A percentile compares a stretch with the other conserved stretches of the same genome.
These are phyloP conservation scores for Anarrhichthys ocellatus DNA, from an alignment of 2,113 vertebrate species.

Conservation along the genomic window DNA sequence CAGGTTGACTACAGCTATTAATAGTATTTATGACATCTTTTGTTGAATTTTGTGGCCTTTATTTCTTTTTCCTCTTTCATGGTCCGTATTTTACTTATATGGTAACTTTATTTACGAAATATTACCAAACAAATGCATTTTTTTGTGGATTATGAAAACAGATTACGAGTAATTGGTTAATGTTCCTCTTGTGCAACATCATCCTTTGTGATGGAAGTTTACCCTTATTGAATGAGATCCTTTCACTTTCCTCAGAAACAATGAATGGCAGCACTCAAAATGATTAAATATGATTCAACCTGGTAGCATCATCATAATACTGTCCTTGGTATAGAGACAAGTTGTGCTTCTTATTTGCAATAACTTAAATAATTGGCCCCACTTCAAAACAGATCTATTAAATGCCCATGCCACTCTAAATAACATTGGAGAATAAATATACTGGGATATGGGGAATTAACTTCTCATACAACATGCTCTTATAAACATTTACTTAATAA, in stretches of 20 bases:
- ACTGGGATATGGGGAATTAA: constrained; percentile 51
- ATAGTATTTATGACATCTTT: not conserved
- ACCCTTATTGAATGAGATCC: not conserved
- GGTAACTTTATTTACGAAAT: not conserved
- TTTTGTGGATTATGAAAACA: not conserved
- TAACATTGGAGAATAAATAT: constrained; percentile 67
- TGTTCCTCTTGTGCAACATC: constrained; percentile 1
- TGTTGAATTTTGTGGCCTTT: not conserved
- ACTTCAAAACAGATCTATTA: constrained; percentile 49
- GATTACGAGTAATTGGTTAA: not conserved
- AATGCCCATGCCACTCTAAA: constrained; percentile 68
- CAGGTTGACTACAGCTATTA: not conserved
- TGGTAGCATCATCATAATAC: constrained; percentile 13
- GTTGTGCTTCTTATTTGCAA: constrained; percentile 57
- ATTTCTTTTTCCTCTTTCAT: not conserved
- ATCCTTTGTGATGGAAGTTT: not conserved
- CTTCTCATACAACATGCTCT: constrained; percentile 72
- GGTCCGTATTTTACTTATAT: not conserved
- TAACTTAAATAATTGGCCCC: constrained; percentile 29
- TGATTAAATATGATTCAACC: constrained; percentile 25
- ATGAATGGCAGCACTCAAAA: constrained; percentile 40
- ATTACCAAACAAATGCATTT: constrained; percentile 2
- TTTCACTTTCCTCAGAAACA: constrained; percentile 20
- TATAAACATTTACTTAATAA: constrained; percentile 66
- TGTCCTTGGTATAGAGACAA: constrained; percentile 28